Conservation (phyloP, 1,140 invertebrate genomes). For the Idris sp. region DNA sequence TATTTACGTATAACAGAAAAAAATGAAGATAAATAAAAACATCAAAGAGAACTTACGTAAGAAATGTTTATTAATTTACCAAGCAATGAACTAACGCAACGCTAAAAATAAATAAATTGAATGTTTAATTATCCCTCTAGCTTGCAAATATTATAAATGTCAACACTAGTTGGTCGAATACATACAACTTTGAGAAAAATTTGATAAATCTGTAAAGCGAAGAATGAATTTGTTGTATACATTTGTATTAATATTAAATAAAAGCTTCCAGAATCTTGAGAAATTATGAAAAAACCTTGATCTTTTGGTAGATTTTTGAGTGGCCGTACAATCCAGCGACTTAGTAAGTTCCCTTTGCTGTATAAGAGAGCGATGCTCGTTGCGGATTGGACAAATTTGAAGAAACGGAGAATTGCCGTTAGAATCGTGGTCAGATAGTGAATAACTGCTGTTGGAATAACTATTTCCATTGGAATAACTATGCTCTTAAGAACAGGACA, state of each 20-base stretch:
- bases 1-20: too few relatives aligned
- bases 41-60: slow-evolving; percentile 49
- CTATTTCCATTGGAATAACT: slow-evolving; percentile 65
- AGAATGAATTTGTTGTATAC: not conserved
- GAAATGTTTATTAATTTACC: slow-evolving; percentile 3
- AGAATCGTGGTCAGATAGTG: slow-evolving; percentile 56
- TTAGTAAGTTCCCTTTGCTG: slow-evolving; percentile 72
- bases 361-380: slow-evolving; percentile 70
- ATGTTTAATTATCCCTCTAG: slow-evolving; percentile 12
- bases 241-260: too few relatives aligned
- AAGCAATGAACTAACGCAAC: slow-evolving; percentile 11
- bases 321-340: slow-evolving; percentile 61
- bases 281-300: slow-evolving; percentile 55
- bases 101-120: slow-evolving; percentile 2
- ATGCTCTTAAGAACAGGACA: slow-evolving; percentile 67
- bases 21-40: too few relatives aligned
- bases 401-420: slow-evolving; percentile 51
- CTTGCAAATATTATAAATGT: slow-evolving; percentile 7
- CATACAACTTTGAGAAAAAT: slow-evolving; percentile 44
- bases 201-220: slow-evolving; percentile 35
- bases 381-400: slow-evolving; percentile 70
- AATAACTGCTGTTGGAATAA: slow-evolving; percentile 50
- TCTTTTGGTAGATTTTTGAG: slow-evolving; percentile 43
- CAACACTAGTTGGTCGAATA: slow-evolving; percentile 7
- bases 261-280: too few relatives aligned